A percentile compares a stretch with the other conserved stretches of the same genome.
Evolutionary conservation across 2,797 vertebrate genomes (phyloP).

Genomic region (Chelon auratus): DNA sequence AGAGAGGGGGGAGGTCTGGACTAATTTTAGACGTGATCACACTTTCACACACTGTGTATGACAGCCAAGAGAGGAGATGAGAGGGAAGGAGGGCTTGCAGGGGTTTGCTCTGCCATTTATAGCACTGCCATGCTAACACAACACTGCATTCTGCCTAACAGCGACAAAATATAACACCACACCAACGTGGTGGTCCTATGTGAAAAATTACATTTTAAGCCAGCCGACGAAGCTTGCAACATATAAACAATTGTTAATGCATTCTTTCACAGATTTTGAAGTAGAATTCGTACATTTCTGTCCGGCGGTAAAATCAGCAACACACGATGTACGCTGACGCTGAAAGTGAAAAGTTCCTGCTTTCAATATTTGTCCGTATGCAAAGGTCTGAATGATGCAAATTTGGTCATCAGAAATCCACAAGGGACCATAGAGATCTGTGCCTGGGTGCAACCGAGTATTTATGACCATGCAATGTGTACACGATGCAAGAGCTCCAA

Average conservation of each 20-base stretch:
- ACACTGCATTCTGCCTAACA: constrained; percentile 32
- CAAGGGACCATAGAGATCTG: no score
- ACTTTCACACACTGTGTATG: constrained; percentile 77
- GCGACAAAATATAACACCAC: constrained; percentile 11
- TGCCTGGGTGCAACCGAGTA: no score
- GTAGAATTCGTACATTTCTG: no score
- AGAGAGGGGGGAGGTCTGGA: constrained; percentile 36
- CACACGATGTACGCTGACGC: no score
- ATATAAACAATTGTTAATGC: background rate
- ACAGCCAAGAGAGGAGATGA: constrained; percentile 73
- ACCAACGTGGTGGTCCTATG: background rate
- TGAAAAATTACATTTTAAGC: background rate
- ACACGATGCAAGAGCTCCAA: no score
- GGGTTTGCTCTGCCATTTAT: constrained; percentile 69
- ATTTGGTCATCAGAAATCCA: no score
- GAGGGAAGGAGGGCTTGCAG: constrained; percentile 30
- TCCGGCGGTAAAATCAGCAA: no score
- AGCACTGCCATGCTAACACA: constrained; percentile 55
- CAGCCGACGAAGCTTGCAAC: background rate
- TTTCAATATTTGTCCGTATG: no score
- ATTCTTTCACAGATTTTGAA: background rate
- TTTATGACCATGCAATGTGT: no score
- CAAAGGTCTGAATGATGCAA: no score
- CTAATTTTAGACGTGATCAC: constrained; percentile 81
- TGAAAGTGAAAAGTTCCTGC: no score